Conservation (phyloP, 2,797 vertebrate genomes). For the Xiphophorus birchmanni region DNA sequence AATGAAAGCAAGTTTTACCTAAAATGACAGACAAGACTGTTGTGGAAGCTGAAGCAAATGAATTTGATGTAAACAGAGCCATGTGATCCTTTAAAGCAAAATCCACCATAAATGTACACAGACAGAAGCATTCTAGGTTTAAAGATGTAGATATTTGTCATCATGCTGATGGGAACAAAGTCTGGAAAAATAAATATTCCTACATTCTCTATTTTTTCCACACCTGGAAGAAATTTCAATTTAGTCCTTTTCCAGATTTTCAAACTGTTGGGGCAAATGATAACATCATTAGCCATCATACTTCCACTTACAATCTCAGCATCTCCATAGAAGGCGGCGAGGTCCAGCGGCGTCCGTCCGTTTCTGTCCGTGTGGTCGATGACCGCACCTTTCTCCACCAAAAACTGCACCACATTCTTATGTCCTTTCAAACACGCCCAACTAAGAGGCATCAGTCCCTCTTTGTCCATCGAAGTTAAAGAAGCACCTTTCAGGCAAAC, state of each 20-base stretch:
- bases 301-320: slow-evolving; percentile 90
- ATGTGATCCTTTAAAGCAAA: neutral
- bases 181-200: neutral
- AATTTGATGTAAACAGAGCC: neutral
- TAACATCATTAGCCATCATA: neutral
- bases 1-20: neutral
- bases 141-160: neutral
- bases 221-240: neutral
- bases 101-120: neutral
- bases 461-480: slow-evolving; percentile 93
- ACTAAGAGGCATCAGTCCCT: slow-evolving; percentile 93
- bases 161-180: neutral
- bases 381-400: slow-evolving; percentile 92
- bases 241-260: neutral
- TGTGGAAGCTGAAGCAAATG: neutral
- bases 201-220: neutral
- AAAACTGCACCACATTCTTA: slow-evolving; percentile 90
- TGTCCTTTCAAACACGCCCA: slow-evolving; percentile 99
- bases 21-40: neutral
- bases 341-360: slow-evolving; percentile 93
- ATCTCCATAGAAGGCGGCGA: slow-evolving; percentile 97
- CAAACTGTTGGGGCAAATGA: neutral
- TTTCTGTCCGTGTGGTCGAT: slow-evolving; percentile 98
- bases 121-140: neutral
- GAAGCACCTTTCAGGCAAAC: slow-evolving; percentile 83